Percentiles rank a stretch among this genome's conserved stretches.
These are phyloP conservation scores for Caiman crocodilus DNA, from an alignment of 2,797 vertebrate genomes.

Conservation along the genomic window DNA sequence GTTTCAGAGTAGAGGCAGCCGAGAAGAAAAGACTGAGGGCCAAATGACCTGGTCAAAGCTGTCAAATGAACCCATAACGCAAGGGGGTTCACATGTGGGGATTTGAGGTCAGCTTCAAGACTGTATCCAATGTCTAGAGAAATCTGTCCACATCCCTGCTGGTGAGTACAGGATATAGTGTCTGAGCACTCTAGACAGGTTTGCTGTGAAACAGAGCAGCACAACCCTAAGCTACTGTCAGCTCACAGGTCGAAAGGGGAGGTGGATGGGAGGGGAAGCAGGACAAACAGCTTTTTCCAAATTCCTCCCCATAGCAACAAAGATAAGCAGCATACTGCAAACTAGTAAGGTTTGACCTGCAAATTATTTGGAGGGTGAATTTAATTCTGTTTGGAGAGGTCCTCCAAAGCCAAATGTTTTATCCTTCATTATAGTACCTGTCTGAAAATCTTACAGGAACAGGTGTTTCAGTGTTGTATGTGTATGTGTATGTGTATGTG, in stretches of 20 bases:
- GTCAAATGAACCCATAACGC: background rate
- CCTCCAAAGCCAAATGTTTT: background rate
- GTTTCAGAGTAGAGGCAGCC: background rate
- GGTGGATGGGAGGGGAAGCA: background rate
- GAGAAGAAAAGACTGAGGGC: background rate
- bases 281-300: background rate
- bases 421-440: background rate
- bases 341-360: background rate
- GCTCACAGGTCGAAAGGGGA: background rate
- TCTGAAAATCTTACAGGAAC: background rate
- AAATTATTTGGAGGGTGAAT: background rate
- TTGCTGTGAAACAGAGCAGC: background rate
- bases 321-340: background rate
- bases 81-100: background rate
- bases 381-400: background rate
- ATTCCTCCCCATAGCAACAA: background rate
- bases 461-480: background rate
- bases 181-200: background rate
- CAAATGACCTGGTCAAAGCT: no score
- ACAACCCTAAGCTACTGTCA: background rate
- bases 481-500: background rate
- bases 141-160: no score
- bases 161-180: background rate
- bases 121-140: no score
- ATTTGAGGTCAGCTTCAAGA: no score